A percentile compares a stretch with the other conserved stretches of the same genome.
phyloP scores from a whole-genome alignment of 2,888 invertebrate genomes.

The Tetropium fuscum region DNA sequence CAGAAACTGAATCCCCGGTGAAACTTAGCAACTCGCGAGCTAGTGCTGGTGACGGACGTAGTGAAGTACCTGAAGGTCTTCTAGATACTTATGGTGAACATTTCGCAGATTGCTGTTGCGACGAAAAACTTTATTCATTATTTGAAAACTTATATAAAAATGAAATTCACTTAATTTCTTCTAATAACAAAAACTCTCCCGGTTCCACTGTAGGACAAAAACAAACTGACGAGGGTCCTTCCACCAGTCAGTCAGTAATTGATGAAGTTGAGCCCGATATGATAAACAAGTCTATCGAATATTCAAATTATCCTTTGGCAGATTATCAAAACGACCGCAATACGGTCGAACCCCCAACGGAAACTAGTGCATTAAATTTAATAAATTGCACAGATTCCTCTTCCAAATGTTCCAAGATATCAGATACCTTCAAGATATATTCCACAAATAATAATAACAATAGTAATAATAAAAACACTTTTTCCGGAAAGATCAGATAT shows the following conservation, averaged over 20 bases:
- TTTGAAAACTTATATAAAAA: conserved; percentile 22
- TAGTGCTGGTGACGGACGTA: conserved; percentile 33
- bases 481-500: neutral
- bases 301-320: conserved; percentile 31
- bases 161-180: conserved; percentile 29
- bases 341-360: neutral
- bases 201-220: conserved; percentile 9
- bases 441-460: neutral
- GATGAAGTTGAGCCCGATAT: conserved; percentile 53
- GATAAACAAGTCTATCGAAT: conserved; percentile 27
- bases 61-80: conserved; percentile 28
- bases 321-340: conserved; percentile 25
- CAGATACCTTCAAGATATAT: neutral
- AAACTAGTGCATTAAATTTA: too few relatives aligned
- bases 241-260: conserved; percentile 55
- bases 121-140: conserved; percentile 29
- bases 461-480: neutral
- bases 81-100: conserved; percentile 29
- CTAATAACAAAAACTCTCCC: conserved; percentile 15
- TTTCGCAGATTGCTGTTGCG: conserved; percentile 43
- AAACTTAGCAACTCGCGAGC: conserved; percentile 25
- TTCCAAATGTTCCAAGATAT: too few relatives aligned
- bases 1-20: neutral
- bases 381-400: too few relatives aligned
- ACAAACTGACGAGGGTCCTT: conserved; percentile 34